Evolutionary conservation across 2,113 vertebrate species (phyloP), one percentile per base, ranked within the genome.

Genomic region (Macquaria australasica): DNA sequence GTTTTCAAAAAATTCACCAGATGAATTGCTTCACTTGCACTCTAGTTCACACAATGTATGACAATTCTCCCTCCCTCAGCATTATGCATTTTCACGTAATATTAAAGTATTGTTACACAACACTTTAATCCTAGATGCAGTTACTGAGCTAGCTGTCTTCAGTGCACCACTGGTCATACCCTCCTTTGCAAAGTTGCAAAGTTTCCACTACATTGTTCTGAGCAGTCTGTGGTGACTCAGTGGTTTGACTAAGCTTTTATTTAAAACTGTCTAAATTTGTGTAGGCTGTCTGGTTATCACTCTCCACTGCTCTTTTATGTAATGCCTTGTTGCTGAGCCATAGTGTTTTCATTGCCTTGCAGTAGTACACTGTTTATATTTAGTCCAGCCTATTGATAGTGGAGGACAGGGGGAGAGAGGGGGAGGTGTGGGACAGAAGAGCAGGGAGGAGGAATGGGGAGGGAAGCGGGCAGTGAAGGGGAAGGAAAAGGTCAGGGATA

Each of bases 401-500:
- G 67, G 28, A 84, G 37, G 21, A 59, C 7, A 8, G 23, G 34
- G 51, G 56, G n/a, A 21, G 28, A 60, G 81, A 73, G 64, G 59
- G 69, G 63, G 41, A 78, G 66, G 70, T 67, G 34, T 82, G 73
- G 58, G 14, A 72, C 11, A 53, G 58, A 73, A 53, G 66, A 53
- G 9, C 39, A 77, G 60, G 53, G 74, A 25, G 28, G 56, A 71
- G 82, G 74, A 77, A 68, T 82, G 70, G 23, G 23, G 18, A 45
- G 53, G 31, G 25, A 62, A 68, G 56, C 76, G 79, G 74, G 48
- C n/a, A 56, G 43, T 60, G 64, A 58, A 62, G 70, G 73, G 71
- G 56, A 68, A 75, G 21, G 62, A 53, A 93, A 94, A 94, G 89
- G 94, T 95, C 92, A 92, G 37, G 77, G 87, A 87, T 88, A 91